These are phyloP conservation scores for Pseudopipra pipra DNA, from an alignment of 2,113 vertebrate species.

Conservation along the genomic window DNA sequence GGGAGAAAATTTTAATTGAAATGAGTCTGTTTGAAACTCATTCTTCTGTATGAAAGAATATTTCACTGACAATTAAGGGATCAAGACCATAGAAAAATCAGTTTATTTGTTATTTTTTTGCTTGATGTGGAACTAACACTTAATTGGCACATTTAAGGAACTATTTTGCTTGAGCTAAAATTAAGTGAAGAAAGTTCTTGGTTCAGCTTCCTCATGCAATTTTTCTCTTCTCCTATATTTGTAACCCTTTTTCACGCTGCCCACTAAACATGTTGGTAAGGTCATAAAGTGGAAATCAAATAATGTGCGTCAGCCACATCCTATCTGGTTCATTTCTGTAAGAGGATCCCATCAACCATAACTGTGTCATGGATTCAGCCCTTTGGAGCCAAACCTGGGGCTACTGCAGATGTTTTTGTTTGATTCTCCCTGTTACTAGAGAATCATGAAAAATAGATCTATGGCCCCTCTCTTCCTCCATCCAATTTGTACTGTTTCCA, in stretches of 20 bases:
- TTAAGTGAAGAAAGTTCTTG: background rate
- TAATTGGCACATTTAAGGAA: background rate
- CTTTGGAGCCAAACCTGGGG: background rate
- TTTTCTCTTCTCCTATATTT: background rate
- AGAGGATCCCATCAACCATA: background rate
- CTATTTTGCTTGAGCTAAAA: background rate
- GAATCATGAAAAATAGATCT: conserved; percentile 8
- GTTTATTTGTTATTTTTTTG: background rate
- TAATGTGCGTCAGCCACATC: background rate
- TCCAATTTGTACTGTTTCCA: background rate
- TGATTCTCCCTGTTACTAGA: background rate
- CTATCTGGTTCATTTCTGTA: background rate
- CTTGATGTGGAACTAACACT: background rate
- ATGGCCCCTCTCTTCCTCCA: background rate
- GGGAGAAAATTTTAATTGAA: background rate
- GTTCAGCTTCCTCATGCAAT: background rate
- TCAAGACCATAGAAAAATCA: background rate
- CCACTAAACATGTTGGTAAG: background rate
- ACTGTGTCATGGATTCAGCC: background rate
- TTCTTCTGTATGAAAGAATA: background rate
- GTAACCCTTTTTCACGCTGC: background rate
- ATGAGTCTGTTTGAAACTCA: background rate
- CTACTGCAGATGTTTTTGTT: background rate
- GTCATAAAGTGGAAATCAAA: background rate
- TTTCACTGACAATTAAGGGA: background rate